Conservation (phyloP, 2,113 vertebrate genomes). For the Megaptera novaeangliae region DNA sequence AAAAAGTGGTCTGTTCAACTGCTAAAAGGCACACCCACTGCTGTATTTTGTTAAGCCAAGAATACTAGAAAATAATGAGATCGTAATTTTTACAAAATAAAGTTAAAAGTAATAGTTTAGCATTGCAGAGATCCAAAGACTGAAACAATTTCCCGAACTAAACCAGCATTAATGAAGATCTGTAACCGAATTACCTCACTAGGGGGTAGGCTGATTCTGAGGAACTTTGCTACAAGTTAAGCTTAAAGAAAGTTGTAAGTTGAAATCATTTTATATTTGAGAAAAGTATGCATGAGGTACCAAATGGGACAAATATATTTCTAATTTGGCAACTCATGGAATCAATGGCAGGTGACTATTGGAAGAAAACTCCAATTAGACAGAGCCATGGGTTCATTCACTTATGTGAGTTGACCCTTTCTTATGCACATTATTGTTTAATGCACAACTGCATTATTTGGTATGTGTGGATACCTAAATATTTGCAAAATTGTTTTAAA, state of each 20-base stretch:
- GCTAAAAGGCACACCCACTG: constrained; percentile 58
- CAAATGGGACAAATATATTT: not conserved
- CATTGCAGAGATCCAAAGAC: constrained; percentile 12
- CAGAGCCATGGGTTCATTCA: not conserved
- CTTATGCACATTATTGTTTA: not conserved
- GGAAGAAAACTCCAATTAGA: not conserved
- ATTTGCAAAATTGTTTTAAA: constrained; percentile 40
- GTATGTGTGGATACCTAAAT: not conserved
- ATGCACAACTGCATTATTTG: not conserved
- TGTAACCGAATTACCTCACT: not conserved
- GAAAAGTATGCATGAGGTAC: not conserved
- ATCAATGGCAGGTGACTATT: not conserved
- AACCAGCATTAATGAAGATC: not conserved
- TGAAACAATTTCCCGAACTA: not conserved
- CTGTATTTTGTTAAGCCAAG: constrained; percentile 41
- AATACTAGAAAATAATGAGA: constrained; percentile 55
- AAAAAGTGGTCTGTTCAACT: constrained; percentile 46
- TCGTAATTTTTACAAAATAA: constrained; percentile 39
- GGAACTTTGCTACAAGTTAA: not conserved
- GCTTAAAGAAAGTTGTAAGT: not conserved
- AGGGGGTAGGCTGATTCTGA: not conserved
- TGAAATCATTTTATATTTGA: constrained; percentile 23
- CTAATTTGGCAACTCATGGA: not conserved
- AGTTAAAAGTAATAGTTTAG: constrained; percentile 24
- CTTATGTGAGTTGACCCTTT: not conserved